These are phyloP conservation scores for Sanderia malayensis DNA, from an alignment of 30 jellyfish, hydroid and myxozoan genomes.

Conservation along the genomic window DNA sequence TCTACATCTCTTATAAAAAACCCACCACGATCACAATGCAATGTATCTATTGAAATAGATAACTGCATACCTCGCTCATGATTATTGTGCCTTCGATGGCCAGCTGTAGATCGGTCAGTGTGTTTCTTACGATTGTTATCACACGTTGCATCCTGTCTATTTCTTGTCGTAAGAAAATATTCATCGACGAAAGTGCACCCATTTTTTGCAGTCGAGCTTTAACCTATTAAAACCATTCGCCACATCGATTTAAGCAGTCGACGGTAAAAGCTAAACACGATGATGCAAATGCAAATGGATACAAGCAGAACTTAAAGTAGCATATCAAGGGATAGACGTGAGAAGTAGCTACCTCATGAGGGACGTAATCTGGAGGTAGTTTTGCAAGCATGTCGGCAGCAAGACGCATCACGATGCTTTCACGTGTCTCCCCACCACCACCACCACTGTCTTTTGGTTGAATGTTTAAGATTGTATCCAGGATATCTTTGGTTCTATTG, in stretches of 20 bases:
- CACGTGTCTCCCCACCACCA: constrained; percentile 95
- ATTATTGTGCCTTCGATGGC: constrained; percentile 96
- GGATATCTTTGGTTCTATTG: constrained; percentile 75
- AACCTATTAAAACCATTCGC: constrained; percentile 73
- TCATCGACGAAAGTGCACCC: constrained; percentile 93
- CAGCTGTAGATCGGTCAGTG: constrained; percentile 85
- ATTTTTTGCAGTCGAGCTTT: constrained; percentile 81
- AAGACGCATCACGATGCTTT: constrained; percentile 74
- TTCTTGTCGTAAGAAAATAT: constrained; percentile 90
- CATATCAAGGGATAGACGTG: no score
- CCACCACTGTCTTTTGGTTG: constrained; percentile 98
- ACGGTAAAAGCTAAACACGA: no score
- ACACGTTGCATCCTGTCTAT: constrained; percentile 98
- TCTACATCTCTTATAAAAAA: no score
- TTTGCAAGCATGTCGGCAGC: constrained; percentile 89
- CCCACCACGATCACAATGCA: no score
- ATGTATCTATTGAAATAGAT: not conserved
- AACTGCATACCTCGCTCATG: constrained; percentile 95
- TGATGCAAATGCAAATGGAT: no score
- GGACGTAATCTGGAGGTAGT: constrained; percentile 82
- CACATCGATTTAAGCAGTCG: no score
- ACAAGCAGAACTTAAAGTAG: no score
- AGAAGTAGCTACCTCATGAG: constrained; percentile 71
- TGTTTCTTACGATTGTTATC: constrained; percentile 79
- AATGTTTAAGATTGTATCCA: constrained; percentile 82